Percentiles rank a stretch among this genome's conserved stretches.
Conservation (phyloP, 2,797 vertebrate species). For the Hippocampus kuda region DNA sequence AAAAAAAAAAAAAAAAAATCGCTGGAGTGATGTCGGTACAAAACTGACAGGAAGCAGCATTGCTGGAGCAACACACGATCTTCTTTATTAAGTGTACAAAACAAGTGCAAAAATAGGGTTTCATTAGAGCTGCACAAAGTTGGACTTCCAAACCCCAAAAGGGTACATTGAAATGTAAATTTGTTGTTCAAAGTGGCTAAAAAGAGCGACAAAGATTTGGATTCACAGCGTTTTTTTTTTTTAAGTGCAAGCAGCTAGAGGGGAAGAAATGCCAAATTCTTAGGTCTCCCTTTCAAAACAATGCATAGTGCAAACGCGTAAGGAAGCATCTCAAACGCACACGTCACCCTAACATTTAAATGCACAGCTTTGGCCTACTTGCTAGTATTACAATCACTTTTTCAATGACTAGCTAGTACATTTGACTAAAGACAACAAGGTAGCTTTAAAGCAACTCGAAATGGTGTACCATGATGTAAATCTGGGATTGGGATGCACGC, state of each 20-base stretch:
- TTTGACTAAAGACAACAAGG: not conserved
- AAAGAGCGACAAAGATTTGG: conserved; percentile 33
- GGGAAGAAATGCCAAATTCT: conserved; percentile 30
- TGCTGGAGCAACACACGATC: conserved; percentile 61
- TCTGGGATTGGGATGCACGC: conserved; percentile 42
- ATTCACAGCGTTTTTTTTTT: conserved; percentile 41
- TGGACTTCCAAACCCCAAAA: conserved; percentile 50
- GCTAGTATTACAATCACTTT: conserved; percentile 11
- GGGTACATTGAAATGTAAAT: conserved; percentile 48
- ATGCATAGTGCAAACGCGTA: conserved; percentile 47
- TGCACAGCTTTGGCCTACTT: conserved; percentile 48
- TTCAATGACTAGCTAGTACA: not conserved
- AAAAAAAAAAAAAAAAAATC: not conserved
- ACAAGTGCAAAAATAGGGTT: conserved; percentile 71
- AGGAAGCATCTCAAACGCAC: conserved; percentile 36
- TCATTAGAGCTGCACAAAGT: conserved; percentile 63
- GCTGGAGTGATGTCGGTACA: not conserved
- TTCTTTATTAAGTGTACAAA: conserved; percentile 71
- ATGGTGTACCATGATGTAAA: not conserved
- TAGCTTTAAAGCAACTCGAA: not conserved
- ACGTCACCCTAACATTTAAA: conserved; percentile 45
- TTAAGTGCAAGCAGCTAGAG: conserved; percentile 57
- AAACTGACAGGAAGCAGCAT: conserved; percentile 9
- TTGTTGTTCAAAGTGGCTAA: conserved; percentile 41
- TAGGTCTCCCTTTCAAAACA: conserved; percentile 44